Base-by-base conservation (phyloP, 2,888 invertebrate genomes). In the Lissonota sp. region DNA sequence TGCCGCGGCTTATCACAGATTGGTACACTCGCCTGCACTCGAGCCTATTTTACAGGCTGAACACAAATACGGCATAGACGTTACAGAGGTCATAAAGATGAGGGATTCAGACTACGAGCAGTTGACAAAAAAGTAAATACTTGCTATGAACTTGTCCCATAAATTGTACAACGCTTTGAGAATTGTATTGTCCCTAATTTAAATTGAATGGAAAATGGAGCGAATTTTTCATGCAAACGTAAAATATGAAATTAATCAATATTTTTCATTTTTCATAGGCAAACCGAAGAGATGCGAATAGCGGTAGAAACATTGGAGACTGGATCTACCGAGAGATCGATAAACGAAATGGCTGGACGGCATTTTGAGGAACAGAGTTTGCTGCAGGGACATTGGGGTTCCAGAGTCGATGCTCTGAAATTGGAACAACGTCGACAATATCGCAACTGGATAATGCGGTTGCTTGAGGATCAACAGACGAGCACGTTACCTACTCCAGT, bases 11-110 rank as follows among this genome's bases (percentile, higher is more conserved):
- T 98, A 98, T 92, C 97, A 98, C 91, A 94, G 94, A 88, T 87
- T 96, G 64, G 97, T 97, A 1, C 97, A 97, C 91, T 98, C 98
- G 0, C 96, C 97, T 0, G 97, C 97, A 0, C 93, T 98, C 37
- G 97, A 98, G 90, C 97, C 97, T 0, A 96, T 99, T 90, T 94
- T 99, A 16, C 96, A 97, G 88, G 95, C 97, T 46, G 98, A 99
- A 92, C 97, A 97, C 88, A 95, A 96, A 10, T 97, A 97, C 92
- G 97, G 98, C 0, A 95, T 96, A 88, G 96, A 96, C 51, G 96
- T 98, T 14, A 94, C 95, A 71, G 95, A 95, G 87, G 95, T 96
- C 88, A 94, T 96, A 60, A 94, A 95, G 79, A 95, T 95, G 86
- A 95, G 97, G 89, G 96, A 97, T 90, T 94, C 94, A 44, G 96